A percentile compares a stretch with the other conserved stretches of the same genome.
Conservation (phyloP, 2,888 invertebrate species). For the Caenorhabditis sulstoni region DNA sequence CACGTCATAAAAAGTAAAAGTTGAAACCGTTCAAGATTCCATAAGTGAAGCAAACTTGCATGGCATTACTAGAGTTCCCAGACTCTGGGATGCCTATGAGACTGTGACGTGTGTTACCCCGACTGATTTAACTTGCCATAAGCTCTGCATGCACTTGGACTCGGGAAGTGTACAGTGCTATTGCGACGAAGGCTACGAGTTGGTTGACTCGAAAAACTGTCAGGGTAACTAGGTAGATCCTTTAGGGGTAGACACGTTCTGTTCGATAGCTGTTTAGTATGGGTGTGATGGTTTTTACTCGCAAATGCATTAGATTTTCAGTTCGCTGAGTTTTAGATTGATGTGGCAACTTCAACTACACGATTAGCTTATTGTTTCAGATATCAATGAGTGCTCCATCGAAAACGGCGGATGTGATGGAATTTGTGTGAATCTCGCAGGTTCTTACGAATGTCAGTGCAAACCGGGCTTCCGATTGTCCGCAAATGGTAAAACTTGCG, state of each 20-base stretch:
- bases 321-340: neutral
- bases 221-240: slow-evolving; percentile 52
- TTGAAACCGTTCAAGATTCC: neutral
- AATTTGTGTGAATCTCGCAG: slow-evolving; percentile 89
- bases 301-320: too few relatives aligned
- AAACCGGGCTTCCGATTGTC: slow-evolving; percentile 85
- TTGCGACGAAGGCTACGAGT: slow-evolving; percentile 68
- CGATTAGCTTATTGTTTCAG: slow-evolving; percentile 81
- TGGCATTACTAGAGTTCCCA: slow-evolving; percentile 9
- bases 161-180: slow-evolving; percentile 69
- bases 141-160: slow-evolving; percentile 71
- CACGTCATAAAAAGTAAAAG: neutral
- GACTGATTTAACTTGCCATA: slow-evolving; percentile 69
- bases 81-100: slow-evolving; percentile 59
- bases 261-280: neutral
- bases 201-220: slow-evolving; percentile 61
- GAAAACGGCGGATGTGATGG: slow-evolving; percentile 90
- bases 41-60: neutral
- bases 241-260: slow-evolving; percentile 8
- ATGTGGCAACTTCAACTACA: neutral
- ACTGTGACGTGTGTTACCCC: slow-evolving; percentile 64
- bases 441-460: slow-evolving; percentile 88
- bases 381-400: slow-evolving; percentile 89
- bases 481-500: slow-evolving; percentile 70
- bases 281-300: too few relatives aligned